These are phyloP conservation scores for Toxonevra muliebris DNA, from an alignment of 2,888 invertebrate species.

Conservation along the genomic window DNA sequence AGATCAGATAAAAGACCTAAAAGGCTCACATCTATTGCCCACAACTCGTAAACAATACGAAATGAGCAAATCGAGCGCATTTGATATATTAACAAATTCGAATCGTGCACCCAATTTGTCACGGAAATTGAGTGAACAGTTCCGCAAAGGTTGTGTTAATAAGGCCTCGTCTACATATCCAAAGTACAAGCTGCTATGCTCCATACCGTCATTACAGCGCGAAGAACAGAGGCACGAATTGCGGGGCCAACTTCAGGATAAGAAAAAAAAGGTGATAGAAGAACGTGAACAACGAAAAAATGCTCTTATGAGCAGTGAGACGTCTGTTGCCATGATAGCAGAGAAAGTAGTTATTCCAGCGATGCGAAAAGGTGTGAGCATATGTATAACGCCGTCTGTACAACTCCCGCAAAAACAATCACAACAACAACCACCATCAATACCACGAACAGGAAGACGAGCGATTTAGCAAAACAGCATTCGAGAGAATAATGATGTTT, in stretches of 20 bases:
- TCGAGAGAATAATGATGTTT: too few species aligned
- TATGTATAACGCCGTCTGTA: too few species aligned
- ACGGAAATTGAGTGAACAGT: slow-evolving; percentile 40
- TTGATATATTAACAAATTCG: slow-evolving; percentile 54
- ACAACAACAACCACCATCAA: too few species aligned
- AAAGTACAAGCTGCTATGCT: slow-evolving; percentile 42
- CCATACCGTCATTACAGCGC: slow-evolving; percentile 36
- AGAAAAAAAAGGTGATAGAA: background rate
- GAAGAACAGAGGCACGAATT: slow-evolving; percentile 31
- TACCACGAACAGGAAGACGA: too few species aligned
- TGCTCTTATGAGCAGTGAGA: background rate
- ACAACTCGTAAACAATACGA: slow-evolving; percentile 46
- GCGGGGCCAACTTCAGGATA: background rate
- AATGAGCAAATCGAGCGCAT: slow-evolving; percentile 50
- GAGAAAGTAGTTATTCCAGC: slow-evolving; percentile 15
- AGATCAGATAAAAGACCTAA: slow-evolving; percentile 2
- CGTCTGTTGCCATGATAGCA: slow-evolving; percentile 18
- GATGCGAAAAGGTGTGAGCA: background rate
- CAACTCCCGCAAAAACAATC: too few species aligned
- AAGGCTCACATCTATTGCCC: slow-evolving; percentile 31
- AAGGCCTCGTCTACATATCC: slow-evolving; percentile 41
- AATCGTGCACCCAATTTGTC: slow-evolving; percentile 32
- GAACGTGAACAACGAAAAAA: background rate
- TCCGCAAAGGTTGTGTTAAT: slow-evolving; percentile 45
- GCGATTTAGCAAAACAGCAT: too few species aligned